phyloP scores from a whole-genome alignment of 2,888 invertebrate genomes.

The Caenorhabditis sp. region DNA sequence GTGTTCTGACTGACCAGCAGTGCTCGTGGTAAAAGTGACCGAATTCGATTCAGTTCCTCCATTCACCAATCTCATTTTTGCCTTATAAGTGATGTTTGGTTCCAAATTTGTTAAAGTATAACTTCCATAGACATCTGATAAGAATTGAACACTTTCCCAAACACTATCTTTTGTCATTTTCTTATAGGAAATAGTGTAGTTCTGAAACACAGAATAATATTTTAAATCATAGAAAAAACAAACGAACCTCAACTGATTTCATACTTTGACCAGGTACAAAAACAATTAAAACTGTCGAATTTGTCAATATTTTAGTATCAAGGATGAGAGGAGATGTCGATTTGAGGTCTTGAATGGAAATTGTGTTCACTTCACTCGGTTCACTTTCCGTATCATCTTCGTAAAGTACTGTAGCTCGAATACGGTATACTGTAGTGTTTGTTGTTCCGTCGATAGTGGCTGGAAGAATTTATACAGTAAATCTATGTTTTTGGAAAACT shows the following conservation, averaged over 20 bases:
- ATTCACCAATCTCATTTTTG: constrained; percentile 33
- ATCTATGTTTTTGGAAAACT: too few species aligned
- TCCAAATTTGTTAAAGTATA: background rate
- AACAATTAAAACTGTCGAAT: constrained; percentile 41
- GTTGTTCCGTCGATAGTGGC: background rate
- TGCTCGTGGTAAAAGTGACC: constrained; percentile 26
- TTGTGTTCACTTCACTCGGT: constrained; percentile 23
- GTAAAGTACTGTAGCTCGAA: constrained; percentile 34
- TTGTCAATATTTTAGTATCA: constrained; percentile 36
- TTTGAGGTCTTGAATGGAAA: constrained; percentile 33
- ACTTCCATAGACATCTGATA: constrained; percentile 36
- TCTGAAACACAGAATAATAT: constrained; percentile 22
- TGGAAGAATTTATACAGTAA: background rate
- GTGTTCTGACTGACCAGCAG: constrained; percentile 19
- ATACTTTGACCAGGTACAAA: constrained; percentile 46
- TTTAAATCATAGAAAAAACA: background rate
- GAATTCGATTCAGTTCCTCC: constrained; percentile 35
- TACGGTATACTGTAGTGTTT: constrained; percentile 9
- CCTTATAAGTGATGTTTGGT: constrained; percentile 39
- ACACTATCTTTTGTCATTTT: constrained; percentile 14
- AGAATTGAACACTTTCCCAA: constrained; percentile 37
- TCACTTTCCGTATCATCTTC: constrained; percentile 32
- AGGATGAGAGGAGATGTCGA: constrained; percentile 42
- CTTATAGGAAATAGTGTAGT: constrained; percentile 46
- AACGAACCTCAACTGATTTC: constrained; percentile 24